Conservation (phyloP, 2,113 vertebrate genomes). For the Tursiops truncatus region DNA sequence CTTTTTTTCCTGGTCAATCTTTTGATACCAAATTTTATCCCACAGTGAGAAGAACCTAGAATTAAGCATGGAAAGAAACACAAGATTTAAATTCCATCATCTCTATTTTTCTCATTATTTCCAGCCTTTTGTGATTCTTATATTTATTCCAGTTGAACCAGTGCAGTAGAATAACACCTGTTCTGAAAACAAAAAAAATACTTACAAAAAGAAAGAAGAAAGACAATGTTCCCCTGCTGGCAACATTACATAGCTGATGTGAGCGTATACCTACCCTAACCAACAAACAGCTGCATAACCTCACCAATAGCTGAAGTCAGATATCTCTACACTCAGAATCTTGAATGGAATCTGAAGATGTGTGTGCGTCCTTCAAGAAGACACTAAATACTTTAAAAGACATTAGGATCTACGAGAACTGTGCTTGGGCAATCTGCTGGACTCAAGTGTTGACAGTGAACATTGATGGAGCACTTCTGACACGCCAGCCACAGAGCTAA, state of each 20-base stretch:
- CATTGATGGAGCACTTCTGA: background rate
- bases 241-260: background rate
- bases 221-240: background rate
- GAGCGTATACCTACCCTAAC: background rate
- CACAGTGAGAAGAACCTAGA: slow-evolving; percentile 37
- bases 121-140: slow-evolving; percentile 12
- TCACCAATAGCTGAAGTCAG: background rate
- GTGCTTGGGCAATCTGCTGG: background rate
- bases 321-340: background rate
- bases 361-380: background rate
- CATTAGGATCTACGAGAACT: background rate
- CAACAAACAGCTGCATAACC: background rate
- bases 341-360: background rate
- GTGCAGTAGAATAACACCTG: slow-evolving; percentile 5
- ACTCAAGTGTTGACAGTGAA: background rate
- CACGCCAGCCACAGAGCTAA: background rate
- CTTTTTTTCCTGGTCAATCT: slow-evolving; percentile 31
- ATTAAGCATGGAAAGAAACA: slow-evolving; percentile 12
- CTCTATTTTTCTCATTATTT: slow-evolving; percentile 41
- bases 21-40: slow-evolving; percentile 38
- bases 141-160: background rate
- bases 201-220: background rate
- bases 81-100: slow-evolving; percentile 13
- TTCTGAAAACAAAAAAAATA: background rate
- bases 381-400: background rate